phyloP scores from a whole-genome alignment of 2,113 vertebrate genomes.

The Leptobrachium ailaonicum region DNA sequence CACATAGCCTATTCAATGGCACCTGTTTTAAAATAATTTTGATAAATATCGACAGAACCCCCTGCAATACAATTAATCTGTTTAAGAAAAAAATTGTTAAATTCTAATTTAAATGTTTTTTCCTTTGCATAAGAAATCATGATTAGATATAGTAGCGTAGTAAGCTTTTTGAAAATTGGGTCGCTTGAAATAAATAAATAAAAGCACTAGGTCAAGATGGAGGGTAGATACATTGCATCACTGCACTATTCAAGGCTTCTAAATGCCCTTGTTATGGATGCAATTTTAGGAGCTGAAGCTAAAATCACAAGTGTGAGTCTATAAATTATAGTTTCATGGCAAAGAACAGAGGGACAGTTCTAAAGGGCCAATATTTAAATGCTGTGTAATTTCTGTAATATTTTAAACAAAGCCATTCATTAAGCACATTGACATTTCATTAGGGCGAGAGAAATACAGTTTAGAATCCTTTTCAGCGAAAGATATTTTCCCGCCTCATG shows the following conservation, averaged over 20 bases:
- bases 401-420: conserved; percentile 75
- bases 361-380: conserved; percentile 67
- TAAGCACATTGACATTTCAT: conserved; percentile 64
- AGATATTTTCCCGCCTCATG: conserved; percentile 72
- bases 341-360: conserved; percentile 61
- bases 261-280: conserved; percentile 22
- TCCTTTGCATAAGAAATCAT: too few species aligned
- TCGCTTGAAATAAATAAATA: conserved; percentile 8
- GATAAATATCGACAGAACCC: too few species aligned
- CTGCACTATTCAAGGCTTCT: not conserved
- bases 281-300: conserved; percentile 72
- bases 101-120: too few species aligned
- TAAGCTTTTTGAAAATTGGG: not conserved
- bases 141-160: not conserved
- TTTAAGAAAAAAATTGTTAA: too few species aligned
- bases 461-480: conserved; percentile 72
- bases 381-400: conserved; percentile 71
- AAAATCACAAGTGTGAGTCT: conserved; percentile 65
- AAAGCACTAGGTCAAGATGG: not conserved
- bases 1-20: too few species aligned
- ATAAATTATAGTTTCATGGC: conserved; percentile 75
- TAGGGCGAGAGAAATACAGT: conserved; percentile 64
- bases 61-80: too few species aligned
- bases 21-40: too few species aligned
- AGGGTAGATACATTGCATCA: not conserved